Percentiles rank a stretch among this genome's conserved stretches.
Evolutionary conservation across 2,113 vertebrate species (phyloP).

Genomic region (Pluvianellus socialis): DNA sequence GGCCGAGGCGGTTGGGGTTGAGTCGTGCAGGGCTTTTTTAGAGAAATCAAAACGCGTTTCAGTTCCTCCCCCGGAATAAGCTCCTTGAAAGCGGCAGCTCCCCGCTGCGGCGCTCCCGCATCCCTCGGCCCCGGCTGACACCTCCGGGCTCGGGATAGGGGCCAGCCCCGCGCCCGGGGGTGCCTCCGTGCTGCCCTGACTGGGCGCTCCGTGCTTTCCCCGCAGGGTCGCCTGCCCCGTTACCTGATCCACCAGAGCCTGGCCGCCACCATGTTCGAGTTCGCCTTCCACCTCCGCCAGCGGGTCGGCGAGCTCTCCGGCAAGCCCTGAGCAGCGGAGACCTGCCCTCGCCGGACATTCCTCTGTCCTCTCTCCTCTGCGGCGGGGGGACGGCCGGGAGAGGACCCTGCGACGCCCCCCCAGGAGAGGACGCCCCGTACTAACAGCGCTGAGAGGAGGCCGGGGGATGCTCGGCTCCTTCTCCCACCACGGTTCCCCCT

Average conservation of each 20-base stretch:
- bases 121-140: neutral
- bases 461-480: neutral
- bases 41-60: neutral
- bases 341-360: neutral
- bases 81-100: neutral
- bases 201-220: rapidly evolving
- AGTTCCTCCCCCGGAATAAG: neutral
- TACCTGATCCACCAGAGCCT: slow-evolving; percentile 97
- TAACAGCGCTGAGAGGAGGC: neutral
- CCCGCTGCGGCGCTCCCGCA: neutral
- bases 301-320: slow-evolving; percentile 77
- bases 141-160: rapidly evolving
- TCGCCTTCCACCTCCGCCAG: slow-evolving; percentile 89
- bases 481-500: rapidly evolving
- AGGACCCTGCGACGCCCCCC: neutral
- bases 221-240: slow-evolving; percentile 89
- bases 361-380: neutral
- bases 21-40: slow-evolving; percentile 51
- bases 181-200: rapidly evolving
- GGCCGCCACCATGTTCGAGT: slow-evolving; percentile 96
- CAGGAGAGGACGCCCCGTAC: rapidly evolving
- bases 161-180: rapidly evolving
- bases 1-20: slow-evolving; percentile 10
- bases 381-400: neutral
- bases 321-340: neutral